phyloP scores from a whole-genome alignment of 2,113 vertebrate species.

The Todiramphus saurophagus region DNA sequence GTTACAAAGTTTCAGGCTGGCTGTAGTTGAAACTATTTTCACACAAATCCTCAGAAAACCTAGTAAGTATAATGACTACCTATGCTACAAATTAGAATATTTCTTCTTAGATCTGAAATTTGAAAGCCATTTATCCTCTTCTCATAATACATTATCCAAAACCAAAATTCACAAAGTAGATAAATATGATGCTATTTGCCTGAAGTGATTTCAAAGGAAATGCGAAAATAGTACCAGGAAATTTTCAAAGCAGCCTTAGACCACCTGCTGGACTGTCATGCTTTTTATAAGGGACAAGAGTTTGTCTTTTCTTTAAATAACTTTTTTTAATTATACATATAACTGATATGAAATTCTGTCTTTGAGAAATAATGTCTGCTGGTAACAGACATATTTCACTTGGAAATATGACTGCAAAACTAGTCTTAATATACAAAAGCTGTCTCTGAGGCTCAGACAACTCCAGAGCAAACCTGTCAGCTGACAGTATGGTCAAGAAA shows the following conservation, averaged over 20 bases:
- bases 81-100: neutral
- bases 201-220: conserved; percentile 32
- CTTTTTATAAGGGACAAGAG: neutral
- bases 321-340: neutral
- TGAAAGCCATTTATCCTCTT: neutral
- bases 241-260: neutral
- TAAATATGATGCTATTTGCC: neutral
- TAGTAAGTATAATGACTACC: neutral
- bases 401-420: neutral
- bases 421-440: neutral
- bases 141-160: neutral
- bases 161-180: neutral
- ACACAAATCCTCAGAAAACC: conserved; percentile 3
- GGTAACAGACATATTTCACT: neutral
- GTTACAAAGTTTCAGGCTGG: conserved; percentile 8
- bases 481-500: neutral
- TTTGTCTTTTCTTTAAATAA: conserved; percentile 4
- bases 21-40: neutral
- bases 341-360: neutral
- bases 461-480: neutral
- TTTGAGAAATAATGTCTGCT: neutral
- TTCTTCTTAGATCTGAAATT: neutral
- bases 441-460: neutral
- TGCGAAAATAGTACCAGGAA: neutral
- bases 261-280: neutral